Base-by-base conservation (phyloP, 1,140 invertebrate genomes). In the Tenebrio molitor region DNA sequence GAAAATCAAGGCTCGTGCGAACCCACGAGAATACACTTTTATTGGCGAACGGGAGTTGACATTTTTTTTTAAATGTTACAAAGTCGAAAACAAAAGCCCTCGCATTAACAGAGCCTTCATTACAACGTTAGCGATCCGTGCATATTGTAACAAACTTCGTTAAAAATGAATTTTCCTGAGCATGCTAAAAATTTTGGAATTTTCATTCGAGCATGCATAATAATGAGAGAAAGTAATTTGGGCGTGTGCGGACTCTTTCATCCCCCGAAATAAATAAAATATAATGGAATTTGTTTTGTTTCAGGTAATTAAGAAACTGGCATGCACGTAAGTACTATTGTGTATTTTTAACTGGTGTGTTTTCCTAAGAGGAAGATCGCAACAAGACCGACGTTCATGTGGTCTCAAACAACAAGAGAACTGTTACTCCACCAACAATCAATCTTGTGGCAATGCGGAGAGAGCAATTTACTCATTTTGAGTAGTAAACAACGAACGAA, bases 81-180 rank as follows among this genome's bases (percentile, higher is more conserved):
- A n/a, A 21, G n/a, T 10, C n/a, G n/a, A 50, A 50, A 16, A 50
- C 16, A 50, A 16, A 50, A 50, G 16, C 12, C 15, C 7, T 46
- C 2, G 10, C 8, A 46, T 46, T 46, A 46, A 46, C 16, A 16
- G 21, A 50, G 17, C 25, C 44, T 21, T 50, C 44, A 50, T 50
- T 23, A 42, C 17, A 23, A 23, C 2, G 44, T 23, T 50, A 50
- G 44, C 15, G 44, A 23, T 50, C 17, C 44, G n/a, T 50, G 44
- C 19, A 50, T 50, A 21, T 23, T 21, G 21, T 50, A 50, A 21
- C 44, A 19, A 50, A 50, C 16, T 50, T 50, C 17, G 17, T 50
- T 50, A 50, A 50, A 50, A 50, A 50, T 50, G n/a, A 50, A 50
- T 50, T 50, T 50, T 50, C 21, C 17, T 50, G 41, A 50, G 44